Conservation (phyloP, 2,888 invertebrate genomes). For the Heteromyza rotundicornis region DNA sequence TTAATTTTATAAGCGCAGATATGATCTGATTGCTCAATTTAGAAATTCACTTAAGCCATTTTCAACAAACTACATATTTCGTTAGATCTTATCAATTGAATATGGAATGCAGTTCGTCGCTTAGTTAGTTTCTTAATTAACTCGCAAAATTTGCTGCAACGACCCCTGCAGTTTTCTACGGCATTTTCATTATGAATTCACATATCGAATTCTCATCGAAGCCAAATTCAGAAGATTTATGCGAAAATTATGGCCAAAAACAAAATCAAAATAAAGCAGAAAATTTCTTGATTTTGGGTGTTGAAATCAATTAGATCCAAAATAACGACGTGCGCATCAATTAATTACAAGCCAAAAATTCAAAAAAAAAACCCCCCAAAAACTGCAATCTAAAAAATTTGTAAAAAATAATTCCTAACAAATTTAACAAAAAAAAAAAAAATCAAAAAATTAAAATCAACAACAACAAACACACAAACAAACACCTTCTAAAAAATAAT, state of each 20-base stretch:
- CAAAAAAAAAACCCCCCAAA: neutral
- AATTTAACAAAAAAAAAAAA: neutral
- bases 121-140: neutral
- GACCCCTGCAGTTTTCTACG: neutral
- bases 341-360: constrained; percentile 31
- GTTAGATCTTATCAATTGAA: no score
- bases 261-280: neutral
- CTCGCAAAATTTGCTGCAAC: no score
- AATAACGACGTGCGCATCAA: constrained; percentile 30
- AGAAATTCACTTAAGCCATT: neutral
- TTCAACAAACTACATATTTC: no score
- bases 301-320: constrained; percentile 7
- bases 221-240: neutral
- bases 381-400: neutral
- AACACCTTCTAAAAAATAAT: neutral
- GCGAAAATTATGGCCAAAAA: neutral
- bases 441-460: neutral
- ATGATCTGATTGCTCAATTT: no score
- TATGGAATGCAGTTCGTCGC: no score
- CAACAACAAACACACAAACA: neutral
- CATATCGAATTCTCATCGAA: no score
- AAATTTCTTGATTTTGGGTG: neutral
- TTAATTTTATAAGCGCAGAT: no score
- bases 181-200: neutral
- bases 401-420: neutral